Evolutionary conservation across 2,113 vertebrate genomes (phyloP).

Genomic region (Lycaon pictus): DNA sequence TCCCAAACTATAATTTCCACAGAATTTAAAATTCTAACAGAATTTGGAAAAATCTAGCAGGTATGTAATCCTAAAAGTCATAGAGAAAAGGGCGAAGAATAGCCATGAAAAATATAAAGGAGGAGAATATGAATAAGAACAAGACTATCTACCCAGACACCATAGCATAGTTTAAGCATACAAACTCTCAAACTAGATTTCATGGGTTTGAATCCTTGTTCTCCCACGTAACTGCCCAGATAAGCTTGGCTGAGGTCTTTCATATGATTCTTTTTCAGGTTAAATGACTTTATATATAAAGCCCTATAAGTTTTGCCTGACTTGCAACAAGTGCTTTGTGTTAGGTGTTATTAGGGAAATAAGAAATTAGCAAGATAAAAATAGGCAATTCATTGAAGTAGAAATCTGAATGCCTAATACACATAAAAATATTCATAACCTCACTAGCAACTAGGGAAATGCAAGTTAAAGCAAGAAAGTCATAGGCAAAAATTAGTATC

Average conservation of each 20-base stretch:
- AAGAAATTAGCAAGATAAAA: not conserved
- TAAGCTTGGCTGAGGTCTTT: not conserved
- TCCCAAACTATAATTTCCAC: not conserved
- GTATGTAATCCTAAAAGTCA: not conserved
- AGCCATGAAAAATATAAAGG: not conserved
- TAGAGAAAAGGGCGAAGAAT: not conserved
- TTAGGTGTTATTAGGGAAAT: not conserved
- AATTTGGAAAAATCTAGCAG: not conserved
- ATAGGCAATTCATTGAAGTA: not conserved
- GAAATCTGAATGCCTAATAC: not conserved
- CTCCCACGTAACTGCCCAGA: not conserved
- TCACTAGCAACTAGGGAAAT: not conserved
- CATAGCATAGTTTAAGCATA: not conserved
- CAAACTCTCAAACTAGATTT: not conserved
- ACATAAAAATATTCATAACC: not conserved
- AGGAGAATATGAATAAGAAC: not conserved
- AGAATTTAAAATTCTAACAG: not conserved
- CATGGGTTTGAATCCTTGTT: not conserved
- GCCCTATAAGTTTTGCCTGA: not conserved
- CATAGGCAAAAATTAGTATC: not conserved
- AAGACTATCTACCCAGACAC: not conserved
- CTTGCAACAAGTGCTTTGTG: not conserved
- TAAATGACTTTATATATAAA: not conserved
- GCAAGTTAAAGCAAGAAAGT: not conserved
- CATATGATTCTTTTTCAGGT: not conserved